Evolutionary conservation across 2,797 vertebrate species (phyloP), one percentile per base, ranked within the genome.

Genomic region (Phalanger gymnotis): DNA sequence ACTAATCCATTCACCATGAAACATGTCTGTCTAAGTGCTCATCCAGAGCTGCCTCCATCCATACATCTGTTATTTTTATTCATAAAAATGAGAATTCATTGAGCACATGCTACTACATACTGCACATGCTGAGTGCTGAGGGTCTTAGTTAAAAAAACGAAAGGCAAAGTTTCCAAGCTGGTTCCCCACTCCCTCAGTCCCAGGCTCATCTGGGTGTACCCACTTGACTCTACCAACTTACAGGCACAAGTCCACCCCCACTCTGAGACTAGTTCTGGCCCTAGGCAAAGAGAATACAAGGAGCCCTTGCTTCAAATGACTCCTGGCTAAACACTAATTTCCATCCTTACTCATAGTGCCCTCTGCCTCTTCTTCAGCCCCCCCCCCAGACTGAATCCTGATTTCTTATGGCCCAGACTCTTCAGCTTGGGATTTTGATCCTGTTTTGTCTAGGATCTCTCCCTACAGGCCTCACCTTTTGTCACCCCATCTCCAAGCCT

Each of bases 1-100:
- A 9, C 27, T 91, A 92, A 94, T 87, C 53, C 52, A 87, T 61
- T 95, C 31, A 61, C 31, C 95, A 90, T 12, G 91, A 92, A 96
- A 92, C 31, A 93, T 10, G 91, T 3, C 1, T 91, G 31, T 54
- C 90, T 96, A 57, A 94, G 55, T 56, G 87, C 28, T 92, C n/a
- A 10, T 92, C n/a, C 54, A 73, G 47, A 90, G 16, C 52, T 54
- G 6, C 27, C 57, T 91, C 93, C 54, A 95, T 73, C 19, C 53
- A 61, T 30, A 92, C 9, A 81, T 73, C 10, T 54, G 95, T 94
- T n/a, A 92, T 54, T 95, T 55, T 66, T 34, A 66, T 66, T 66
- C 58, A 66, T n/a, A n/a, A 16, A 66, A 73, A 10, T 73, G 56
- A 94, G 56, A 94, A 91, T 94, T 54, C 87, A 25, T 94, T 25